Evolutionary conservation across 1,140 invertebrate genomes (phyloP).

Genomic region (Dryas iulia): DNA sequence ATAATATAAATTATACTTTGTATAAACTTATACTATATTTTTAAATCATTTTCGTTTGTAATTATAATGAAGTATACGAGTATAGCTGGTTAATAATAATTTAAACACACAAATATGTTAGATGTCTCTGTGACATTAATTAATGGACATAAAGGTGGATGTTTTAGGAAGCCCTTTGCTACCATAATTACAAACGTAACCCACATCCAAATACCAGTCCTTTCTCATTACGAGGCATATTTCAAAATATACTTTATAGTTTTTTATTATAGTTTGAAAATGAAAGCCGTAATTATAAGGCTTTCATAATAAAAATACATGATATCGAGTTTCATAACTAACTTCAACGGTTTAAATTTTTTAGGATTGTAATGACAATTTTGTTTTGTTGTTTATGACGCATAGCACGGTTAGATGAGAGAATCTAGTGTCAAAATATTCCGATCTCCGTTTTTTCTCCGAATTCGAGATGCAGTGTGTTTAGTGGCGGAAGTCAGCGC

Average conservation of each 20-base stretch:
- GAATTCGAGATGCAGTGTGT: not conserved
- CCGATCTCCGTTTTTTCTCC: not conserved
- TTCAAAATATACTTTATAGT: not conserved
- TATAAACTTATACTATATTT: not conserved
- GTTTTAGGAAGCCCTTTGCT: not conserved
- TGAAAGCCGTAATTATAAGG: not conserved
- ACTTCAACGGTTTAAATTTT: no score
- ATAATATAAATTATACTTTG: no score
- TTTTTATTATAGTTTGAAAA: not conserved
- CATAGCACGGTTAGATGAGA: not conserved
- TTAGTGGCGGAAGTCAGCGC: not conserved
- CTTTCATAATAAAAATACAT: not conserved
- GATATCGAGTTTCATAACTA: no score
- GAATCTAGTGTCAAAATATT: not conserved
- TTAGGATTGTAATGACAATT: no score
- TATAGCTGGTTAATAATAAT: not conserved
- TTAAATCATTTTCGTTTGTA: not conserved
- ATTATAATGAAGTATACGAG: not conserved
- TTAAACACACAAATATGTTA: not conserved
- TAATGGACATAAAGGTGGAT: not conserved
- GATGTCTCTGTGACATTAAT: not conserved
- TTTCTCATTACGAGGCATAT: not conserved
- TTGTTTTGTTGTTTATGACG: no score
- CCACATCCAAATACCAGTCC: not conserved
- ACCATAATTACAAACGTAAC: not conserved